Evolutionary conservation across 1,140 invertebrate genomes (phyloP), one percentile per base, ranked within the genome.

Genomic region (Lepidurus couesii): DNA sequence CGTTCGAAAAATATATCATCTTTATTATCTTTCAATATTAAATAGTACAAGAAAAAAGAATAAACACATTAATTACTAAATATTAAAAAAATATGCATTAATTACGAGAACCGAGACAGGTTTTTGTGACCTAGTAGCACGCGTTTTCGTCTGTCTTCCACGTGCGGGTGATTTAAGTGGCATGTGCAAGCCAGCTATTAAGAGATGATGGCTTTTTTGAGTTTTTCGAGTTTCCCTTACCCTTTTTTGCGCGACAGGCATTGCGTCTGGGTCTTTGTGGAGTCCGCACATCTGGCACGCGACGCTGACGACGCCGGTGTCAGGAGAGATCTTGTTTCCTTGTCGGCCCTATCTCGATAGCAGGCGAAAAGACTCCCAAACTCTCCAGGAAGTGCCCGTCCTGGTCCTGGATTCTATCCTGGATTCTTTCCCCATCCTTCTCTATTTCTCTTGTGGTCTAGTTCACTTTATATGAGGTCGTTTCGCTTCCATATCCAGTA

Each of bases 221-320:
- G 53, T 65, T 65, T 65, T 65, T 65, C n/a, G 21, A 21, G 13
- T 34, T 2, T 34, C 0, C n/a, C 53, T n/a, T 16, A n/a, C 21
- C 9, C 21, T 65, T 65, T 47, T 47, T 47, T 16, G 53, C 34
- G 34, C 34, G 34, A 34, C 34, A 65, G 21, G 2, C 53, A 65
- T 65, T 13, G 53, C 53, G 53, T 65, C 53, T 9, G 53, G 53
- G 13, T 1, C 6, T 7, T 65, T 65, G 16, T 21, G 53, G 53
- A 65, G 21, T 13, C 53, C 16, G n/a, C 53, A 65, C 53, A 65
- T 65, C 53, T 65, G 53, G 53, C 53, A 65, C 53, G 53, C 53
- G 53, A 65, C 53, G 53, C 53, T 65, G 16, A 65, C 53, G 53
- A 65, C 53, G 53, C 8, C 53, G 53, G 53, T 65, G 53, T 65